Conservation (phyloP, 2,797 vertebrate species). For the Falco rusticolus region DNA sequence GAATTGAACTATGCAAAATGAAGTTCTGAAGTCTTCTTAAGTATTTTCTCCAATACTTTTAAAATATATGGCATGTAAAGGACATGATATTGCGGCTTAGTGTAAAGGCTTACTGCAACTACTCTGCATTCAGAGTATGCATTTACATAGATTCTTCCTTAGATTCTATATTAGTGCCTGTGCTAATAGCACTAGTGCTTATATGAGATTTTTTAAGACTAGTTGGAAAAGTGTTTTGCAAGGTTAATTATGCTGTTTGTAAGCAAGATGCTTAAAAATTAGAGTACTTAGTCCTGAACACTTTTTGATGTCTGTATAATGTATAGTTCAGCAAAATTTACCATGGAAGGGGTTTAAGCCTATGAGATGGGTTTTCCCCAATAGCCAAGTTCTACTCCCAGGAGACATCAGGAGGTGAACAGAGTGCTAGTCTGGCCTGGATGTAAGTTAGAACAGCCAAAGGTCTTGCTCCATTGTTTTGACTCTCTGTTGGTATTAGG, state of each 20-base stretch:
- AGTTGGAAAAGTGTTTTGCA: not conserved
- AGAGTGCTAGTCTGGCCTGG: not conserved
- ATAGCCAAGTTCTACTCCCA: not conserved
- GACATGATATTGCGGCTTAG: not conserved
- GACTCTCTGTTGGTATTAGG: not conserved
- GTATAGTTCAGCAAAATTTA: not conserved
- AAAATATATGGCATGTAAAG: not conserved
- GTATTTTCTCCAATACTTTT: not conserved
- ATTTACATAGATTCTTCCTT: not conserved
- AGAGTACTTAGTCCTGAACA: not conserved
- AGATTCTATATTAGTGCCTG: not conserved
- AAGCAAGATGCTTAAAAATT: not conserved
- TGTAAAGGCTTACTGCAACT: not conserved
- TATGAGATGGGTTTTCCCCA: not conserved
- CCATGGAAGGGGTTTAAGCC: not conserved
- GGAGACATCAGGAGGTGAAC: not conserved
- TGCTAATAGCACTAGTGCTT: constrained; percentile 7
- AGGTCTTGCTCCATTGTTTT: not conserved
- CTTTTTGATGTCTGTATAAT: not conserved
- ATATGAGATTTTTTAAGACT: not conserved
- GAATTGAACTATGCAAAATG: not conserved
- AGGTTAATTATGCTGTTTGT: not conserved
- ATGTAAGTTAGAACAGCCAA: not conserved
- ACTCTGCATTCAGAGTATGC: not conserved
- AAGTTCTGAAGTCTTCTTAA: not conserved